Conservation (phyloP, 2,113 vertebrate species). For the Genyomyrus donnyi region DNA sequence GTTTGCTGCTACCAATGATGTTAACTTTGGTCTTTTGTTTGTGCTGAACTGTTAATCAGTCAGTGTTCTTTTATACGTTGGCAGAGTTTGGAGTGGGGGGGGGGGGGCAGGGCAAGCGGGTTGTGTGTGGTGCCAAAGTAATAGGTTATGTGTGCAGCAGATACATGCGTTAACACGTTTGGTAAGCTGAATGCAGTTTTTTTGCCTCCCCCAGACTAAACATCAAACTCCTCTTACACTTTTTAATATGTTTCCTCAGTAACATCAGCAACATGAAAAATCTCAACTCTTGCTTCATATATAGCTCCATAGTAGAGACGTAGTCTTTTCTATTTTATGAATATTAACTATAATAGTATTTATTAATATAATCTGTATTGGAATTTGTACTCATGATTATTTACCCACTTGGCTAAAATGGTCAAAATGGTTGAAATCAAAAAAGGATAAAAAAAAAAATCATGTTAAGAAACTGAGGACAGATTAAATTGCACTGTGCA, state of each 20-base stretch:
- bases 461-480: not conserved
- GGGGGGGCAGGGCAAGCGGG: not conserved
- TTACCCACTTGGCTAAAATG: not conserved
- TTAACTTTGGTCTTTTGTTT: not conserved
- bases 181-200: not conserved
- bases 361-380: not conserved
- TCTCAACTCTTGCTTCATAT: not conserved
- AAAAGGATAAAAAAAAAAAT: not conserved
- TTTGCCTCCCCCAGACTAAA: not conserved
- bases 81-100: not conserved
- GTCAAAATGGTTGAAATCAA: not conserved
- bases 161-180: not conserved
- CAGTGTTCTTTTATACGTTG: not conserved
- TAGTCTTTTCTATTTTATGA: not conserved
- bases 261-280: not conserved
- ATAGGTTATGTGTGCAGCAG: not conserved
- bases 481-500: not conserved
- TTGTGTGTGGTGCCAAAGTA: not conserved
- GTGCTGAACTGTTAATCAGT: not conserved
- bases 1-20: not conserved
- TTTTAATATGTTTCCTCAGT: not conserved
- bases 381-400: not conserved
- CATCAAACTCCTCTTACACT: not conserved
- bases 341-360: not conserved
- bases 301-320: not conserved